phyloP scores from a whole-genome alignment of 2,888 invertebrate genomes.

The Agriotes lineatus region DNA sequence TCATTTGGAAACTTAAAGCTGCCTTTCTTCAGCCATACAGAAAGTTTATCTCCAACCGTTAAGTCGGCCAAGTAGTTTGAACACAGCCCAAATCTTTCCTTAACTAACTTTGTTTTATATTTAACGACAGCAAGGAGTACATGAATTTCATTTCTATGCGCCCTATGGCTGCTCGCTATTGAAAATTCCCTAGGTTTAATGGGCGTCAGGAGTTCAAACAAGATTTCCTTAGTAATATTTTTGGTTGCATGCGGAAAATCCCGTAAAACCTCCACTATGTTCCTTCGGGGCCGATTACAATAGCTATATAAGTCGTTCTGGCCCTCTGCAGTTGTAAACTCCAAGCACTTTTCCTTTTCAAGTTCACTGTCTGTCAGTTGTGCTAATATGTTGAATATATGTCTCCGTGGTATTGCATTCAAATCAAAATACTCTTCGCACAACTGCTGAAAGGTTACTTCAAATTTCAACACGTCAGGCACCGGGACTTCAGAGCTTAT shows the following conservation, averaged over 20 bases:
- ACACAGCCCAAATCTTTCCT: constrained; percentile 87
- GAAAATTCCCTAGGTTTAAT: constrained; percentile 94
- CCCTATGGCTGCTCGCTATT: constrained; percentile 82
- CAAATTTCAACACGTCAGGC: constrained; percentile 72
- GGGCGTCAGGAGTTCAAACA: constrained; percentile 90
- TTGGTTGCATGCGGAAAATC: constrained; percentile 91
- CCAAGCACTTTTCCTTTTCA: constrained; percentile 85
- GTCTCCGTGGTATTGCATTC: constrained; percentile 84
- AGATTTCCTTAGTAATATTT: constrained; percentile 76
- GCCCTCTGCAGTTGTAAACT: constrained; percentile 83
- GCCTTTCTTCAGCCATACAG: constrained; percentile 81
- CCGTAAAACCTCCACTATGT: constrained; percentile 87
- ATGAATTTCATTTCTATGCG: constrained; percentile 73
- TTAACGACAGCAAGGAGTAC: constrained; percentile 92
- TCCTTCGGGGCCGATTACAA: constrained; percentile 87
- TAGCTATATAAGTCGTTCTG: constrained; percentile 93
- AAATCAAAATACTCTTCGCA: constrained; percentile 90
- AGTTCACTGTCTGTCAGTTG: constrained; percentile 84
- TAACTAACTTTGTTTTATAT: constrained; percentile 84
- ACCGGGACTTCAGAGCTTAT: constrained; percentile 77
- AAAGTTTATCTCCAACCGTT: constrained; percentile 68
- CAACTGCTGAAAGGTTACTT: constrained; percentile 77
- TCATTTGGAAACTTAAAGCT: constrained; percentile 82
- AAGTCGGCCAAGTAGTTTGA: constrained; percentile 90
- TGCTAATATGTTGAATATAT: constrained; percentile 87